A percentile compares a stretch with the other conserved stretches of the same genome.
phyloP scores from a whole-genome alignment of 1,140 invertebrate genomes.

The Brevipalpus yothersi region DNA sequence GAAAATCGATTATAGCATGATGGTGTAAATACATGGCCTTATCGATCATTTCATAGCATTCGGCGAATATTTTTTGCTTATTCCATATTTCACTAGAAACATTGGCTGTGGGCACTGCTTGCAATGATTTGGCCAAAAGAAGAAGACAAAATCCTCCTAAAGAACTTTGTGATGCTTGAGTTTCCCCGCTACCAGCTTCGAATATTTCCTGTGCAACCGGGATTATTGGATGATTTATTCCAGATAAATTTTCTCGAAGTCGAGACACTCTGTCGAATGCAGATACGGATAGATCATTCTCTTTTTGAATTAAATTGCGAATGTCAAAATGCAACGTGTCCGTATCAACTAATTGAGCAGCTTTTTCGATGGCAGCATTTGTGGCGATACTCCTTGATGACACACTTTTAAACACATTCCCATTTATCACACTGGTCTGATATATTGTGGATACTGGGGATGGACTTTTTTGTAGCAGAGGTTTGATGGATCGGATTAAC shows the following conservation, averaged over 20 bases:
- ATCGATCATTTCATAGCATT: slow-evolving; percentile 4
- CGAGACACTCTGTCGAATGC: not conserved
- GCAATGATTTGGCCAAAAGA: not conserved
- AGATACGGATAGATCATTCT: not conserved
- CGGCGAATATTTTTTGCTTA: slow-evolving; percentile 2
- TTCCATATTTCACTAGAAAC: not conserved
- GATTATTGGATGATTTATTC: not conserved
- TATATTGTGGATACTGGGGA: too few relatives aligned
- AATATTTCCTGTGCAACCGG: not conserved
- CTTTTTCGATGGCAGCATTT: not conserved
- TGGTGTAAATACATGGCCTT: slow-evolving; percentile 4
- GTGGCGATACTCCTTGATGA: too few relatives aligned
- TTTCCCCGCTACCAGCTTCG: not conserved
- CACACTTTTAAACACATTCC: too few relatives aligned
- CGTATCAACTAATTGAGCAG: not conserved
- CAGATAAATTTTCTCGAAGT: not conserved
- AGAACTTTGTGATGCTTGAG: not conserved
- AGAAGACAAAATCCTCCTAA: not conserved
- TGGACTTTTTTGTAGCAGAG: too few relatives aligned
- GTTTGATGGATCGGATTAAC: too few relatives aligned
- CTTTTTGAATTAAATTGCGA: not conserved
- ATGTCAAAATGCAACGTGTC: not conserved
- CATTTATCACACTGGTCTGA: too few relatives aligned
- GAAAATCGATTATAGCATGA: slow-evolving; percentile 1
- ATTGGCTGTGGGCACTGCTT: not conserved